Conservation (phyloP, 2,888 invertebrate species). For the Eupithecia exiguata region DNA sequence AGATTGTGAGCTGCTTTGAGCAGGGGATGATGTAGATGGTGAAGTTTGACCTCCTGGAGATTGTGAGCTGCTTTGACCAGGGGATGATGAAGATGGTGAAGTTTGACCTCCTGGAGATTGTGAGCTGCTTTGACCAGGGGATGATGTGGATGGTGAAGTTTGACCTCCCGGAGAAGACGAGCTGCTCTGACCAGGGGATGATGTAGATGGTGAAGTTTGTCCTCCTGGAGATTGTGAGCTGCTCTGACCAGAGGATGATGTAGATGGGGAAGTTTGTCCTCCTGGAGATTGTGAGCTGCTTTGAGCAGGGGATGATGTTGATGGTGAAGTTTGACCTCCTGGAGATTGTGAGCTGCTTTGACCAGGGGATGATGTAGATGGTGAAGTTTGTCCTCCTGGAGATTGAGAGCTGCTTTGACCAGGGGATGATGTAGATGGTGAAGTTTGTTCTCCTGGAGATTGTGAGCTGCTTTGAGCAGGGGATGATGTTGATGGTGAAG, state of each 20-base stretch:
- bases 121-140: background rate
- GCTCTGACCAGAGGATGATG: background rate
- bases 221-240: background rate
- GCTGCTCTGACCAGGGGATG: background rate
- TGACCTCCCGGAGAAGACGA: background rate
- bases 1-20: background rate
- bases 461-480: background rate
- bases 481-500: background rate
- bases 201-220: background rate
- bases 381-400: background rate
- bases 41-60: background rate
- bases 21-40: too few relatives aligned
- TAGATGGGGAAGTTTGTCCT: background rate
- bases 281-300: background rate
- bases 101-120: background rate
- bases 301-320: background rate
- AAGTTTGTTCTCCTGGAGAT: background rate
- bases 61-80: background rate
- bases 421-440: background rate
- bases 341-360: background rate
- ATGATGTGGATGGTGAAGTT: background rate
- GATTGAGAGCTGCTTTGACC: too few relatives aligned
- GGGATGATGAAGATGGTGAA: background rate
- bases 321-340: background rate
- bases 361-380: background rate